Base-by-base conservation (phyloP, 2,888 invertebrate species). In the Drosophila mimetica region DNA sequence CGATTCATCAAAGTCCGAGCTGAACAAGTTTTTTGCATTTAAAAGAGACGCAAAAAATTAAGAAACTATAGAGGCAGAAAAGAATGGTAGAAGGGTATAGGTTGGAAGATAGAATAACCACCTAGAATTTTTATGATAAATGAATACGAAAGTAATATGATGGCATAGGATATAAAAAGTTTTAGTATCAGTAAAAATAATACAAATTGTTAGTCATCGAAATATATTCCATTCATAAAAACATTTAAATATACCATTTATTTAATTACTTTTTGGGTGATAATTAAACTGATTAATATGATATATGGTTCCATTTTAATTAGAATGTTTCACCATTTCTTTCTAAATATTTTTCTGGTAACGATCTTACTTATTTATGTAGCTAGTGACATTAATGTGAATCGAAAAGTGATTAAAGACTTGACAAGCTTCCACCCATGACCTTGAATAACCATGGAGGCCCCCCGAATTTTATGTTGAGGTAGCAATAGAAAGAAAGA, bases 21-120 rank as follows among this genome's bases (percentile, higher is more conserved):
- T 71, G 78, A 88, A 87, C 89, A 87, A 83, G 80, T 80, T 75
- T 83, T 82, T 87, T 83, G 88, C 79, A 85, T 87, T 83, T 86
- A 50, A 74, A 76, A 72, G 75, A 73, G 64, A 76, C 30, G 77
- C 55, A 70, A 78, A 67, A 73, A 77, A 60, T 72, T 46, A 57
- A 65, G 64, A 66, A 37, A 54, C 46, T 34, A 52, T 25, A 47
- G 60, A 46, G 41, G 11, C 36, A 20, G 20, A 20, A 36, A 18
- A n/a, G 39, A 34, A 51, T 28, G 18, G 13, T 0, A 34, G 32
- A n/a, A 22, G 0, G 22, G 22, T 7, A 2, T 30, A 9, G 63
- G 39, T 14, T 34, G 18, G 8, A 11, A 41, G 55, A 11, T 20
- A 9, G 20, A 39, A 22, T n/a, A 11, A 4, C 2, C 9, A 6